Evolutionary conservation across 1,140 invertebrate genomes (phyloP), one percentile per base, ranked within the genome.

Genomic region (Drosophila sp.): DNA sequence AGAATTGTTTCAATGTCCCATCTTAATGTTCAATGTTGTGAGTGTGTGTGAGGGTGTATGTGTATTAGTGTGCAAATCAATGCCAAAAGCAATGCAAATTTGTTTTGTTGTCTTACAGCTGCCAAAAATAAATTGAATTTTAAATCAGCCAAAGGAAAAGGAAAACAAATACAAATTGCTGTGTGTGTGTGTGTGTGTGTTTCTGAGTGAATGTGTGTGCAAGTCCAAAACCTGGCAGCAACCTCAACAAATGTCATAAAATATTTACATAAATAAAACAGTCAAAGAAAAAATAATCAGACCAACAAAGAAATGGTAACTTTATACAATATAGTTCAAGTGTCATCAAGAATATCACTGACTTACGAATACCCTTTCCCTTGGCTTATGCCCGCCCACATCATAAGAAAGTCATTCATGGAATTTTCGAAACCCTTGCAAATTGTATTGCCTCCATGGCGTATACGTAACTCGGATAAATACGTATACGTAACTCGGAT

Each of bases 121-220:
- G 74, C 68, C 70, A 70, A 79, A 85, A 82, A 83, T 82, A 86
- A 86, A 86, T 87, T 79, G 83, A 86, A 86, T 86, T 89, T 86
- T 87, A 79, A 80, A 86, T 83, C 68, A 86, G 73, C 27, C 29
- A 68, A 60, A 65, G 61, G 63, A 54, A 56, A 50, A 50, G 25
- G 27, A 57, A 58, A 41, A 41, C 58, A 66, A 65, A 72, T 32
- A 29, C 64, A 68, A 57, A 67, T 35, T 25, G 33, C 8, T 27
- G 23, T 17, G 4, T 41, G 11, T 17, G 11, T 50, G 1, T 47
- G 44, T 23, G 44, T 2, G 44, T 50, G 44, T 25, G 23, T 47
- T 17, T 17, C 17, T 17, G 17, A 17, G 23, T 47, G 23, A 10
- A 23, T 50, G 44, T 27, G 23, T 60, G 57, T 65, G 57, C n/a